Evolutionary conservation across 1,140 invertebrate genomes (phyloP).

Genomic region (Drosophila lini): DNA sequence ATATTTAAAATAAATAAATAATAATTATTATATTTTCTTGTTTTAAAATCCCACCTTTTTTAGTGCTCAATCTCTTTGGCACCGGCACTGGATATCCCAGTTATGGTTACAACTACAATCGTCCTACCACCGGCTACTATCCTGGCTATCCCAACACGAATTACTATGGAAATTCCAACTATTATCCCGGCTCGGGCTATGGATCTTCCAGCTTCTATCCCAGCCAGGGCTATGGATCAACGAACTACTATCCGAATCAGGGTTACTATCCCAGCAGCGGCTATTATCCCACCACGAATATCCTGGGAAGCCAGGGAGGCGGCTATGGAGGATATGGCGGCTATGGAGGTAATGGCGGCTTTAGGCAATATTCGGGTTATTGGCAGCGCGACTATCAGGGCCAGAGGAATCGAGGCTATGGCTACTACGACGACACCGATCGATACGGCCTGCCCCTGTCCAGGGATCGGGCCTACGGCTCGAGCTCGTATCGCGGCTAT

Average conservation of each 20-base stretch:
- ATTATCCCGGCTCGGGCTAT: constrained; percentile 45
- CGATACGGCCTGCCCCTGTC: constrained; percentile 73
- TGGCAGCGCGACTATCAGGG: constrained; percentile 80
- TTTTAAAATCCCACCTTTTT: neutral
- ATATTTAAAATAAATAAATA: neutral
- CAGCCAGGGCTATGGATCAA: constrained; percentile 38
- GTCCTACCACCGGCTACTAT: constrained; percentile 50
- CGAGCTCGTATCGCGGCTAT: constrained; percentile 64
- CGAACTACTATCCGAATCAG: constrained; percentile 43
- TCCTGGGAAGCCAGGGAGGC: constrained; percentile 57
- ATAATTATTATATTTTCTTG: neutral
- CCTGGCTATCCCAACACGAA: constrained; percentile 46
- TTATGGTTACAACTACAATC: constrained; percentile 48
- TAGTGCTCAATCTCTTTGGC: constrained; percentile 72
- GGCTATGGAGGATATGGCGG: constrained; percentile 83
- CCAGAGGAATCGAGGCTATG: constrained; percentile 79
- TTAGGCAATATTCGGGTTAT: constrained; percentile 84
- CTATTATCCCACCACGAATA: constrained; percentile 76
- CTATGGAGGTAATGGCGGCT: constrained; percentile 84
- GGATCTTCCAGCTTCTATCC: constrained; percentile 26
- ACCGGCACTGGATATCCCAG: constrained; percentile 62
- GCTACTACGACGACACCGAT: constrained; percentile 76
- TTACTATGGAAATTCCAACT: constrained; percentile 35
- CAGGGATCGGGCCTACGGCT: constrained; percentile 53
- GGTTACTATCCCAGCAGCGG: constrained; percentile 15